These are phyloP conservation scores for Trogon surrucura DNA, from an alignment of 2,113 vertebrate genomes.

Conservation along the genomic window DNA sequence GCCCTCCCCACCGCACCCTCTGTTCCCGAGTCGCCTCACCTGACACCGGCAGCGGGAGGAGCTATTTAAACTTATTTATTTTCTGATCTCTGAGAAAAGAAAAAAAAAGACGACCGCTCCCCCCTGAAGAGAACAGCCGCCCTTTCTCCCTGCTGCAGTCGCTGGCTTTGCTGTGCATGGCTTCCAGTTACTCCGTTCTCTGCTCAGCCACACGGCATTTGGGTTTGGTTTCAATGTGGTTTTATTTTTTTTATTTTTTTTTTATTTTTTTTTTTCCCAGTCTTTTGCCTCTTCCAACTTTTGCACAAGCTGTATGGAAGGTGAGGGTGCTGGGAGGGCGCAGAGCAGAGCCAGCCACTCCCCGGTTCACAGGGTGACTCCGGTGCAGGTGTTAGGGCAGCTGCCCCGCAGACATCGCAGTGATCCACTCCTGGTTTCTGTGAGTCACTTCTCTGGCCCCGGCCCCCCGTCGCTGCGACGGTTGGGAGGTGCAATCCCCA, in stretches of 20 bases:
- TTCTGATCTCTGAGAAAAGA: constrained; percentile 25
- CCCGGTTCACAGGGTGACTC: neutral
- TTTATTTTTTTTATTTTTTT: neutral
- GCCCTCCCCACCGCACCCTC: neutral
- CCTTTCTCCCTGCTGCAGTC: constrained; percentile 7
- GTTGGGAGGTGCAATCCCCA: neutral
- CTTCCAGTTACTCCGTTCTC: constrained; percentile 48
- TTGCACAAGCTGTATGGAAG: neutral
- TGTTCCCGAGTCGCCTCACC: neutral
- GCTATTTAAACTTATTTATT: constrained; percentile 78
- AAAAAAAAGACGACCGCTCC: neutral
- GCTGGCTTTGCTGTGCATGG: constrained; percentile 68
- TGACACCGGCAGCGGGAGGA: neutral
- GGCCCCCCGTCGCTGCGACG: neutral
- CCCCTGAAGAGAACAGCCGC: neutral
- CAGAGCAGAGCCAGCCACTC: neutral
- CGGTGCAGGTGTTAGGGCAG: neutral
- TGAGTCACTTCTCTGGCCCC: neutral
- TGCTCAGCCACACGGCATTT: constrained; percentile 28
- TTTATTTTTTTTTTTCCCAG: neutral
- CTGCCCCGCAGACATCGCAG: no score
- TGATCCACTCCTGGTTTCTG: neutral
- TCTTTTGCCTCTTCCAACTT: neutral
- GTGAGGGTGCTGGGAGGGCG: neutral
- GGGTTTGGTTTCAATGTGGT: constrained; percentile 66